Evolutionary conservation across 2,113 vertebrate genomes (phyloP).

Genomic region (Chionis minor): DNA sequence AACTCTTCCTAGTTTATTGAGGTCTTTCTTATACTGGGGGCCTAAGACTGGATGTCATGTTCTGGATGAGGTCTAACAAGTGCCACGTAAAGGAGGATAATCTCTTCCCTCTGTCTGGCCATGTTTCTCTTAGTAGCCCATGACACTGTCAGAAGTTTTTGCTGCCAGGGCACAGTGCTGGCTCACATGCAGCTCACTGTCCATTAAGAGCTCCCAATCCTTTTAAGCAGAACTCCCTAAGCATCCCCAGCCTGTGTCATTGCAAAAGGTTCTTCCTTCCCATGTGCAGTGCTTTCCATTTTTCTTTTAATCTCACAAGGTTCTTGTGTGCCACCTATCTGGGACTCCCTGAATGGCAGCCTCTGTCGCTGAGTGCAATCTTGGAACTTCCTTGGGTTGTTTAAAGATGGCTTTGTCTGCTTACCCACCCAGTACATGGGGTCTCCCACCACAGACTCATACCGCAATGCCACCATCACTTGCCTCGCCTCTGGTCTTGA

Average conservation of each 20-base stretch:
- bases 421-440: fast-evolving
- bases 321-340: background rate
- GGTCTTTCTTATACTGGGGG: background rate
- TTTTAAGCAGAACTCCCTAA: background rate
- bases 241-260: background rate
- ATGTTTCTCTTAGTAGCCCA: background rate
- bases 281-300: background rate
- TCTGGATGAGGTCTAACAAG: background rate
- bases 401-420: background rate
- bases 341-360: background rate
- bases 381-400: background rate
- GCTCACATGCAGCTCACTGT: fast-evolving
- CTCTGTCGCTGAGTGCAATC: background rate
- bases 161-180: background rate
- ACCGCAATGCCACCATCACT: background rate
- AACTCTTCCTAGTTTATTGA: background rate
- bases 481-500: background rate
- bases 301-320: background rate
- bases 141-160: background rate
- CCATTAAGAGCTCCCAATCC: background rate
- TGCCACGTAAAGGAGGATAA: background rate
- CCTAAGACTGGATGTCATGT: background rate
- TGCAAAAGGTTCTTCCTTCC: background rate
- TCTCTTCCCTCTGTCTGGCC: background rate
- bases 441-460: background rate